A percentile compares a stretch with the other conserved stretches of the same genome.
Evolutionary conservation across 2,888 invertebrate genomes (phyloP).

Genomic region (Dolichopus griseipennis): DNA sequence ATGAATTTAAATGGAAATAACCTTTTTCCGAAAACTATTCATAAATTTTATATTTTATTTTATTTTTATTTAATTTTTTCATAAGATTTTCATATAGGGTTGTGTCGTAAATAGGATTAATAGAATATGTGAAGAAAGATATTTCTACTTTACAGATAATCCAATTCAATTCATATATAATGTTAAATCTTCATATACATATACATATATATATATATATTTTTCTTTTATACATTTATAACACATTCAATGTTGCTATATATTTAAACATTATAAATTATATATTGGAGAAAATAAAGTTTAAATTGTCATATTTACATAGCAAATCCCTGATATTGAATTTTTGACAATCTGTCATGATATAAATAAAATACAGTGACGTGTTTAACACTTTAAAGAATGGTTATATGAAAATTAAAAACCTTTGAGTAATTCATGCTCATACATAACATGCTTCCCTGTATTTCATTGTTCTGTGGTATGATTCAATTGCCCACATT

Average conservation of each 20-base stretch:
- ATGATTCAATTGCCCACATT: too few relatives aligned
- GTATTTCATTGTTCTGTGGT: too few relatives aligned
- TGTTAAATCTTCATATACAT: not conserved
- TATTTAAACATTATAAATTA: too few relatives aligned
- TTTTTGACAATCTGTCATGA: not conserved
- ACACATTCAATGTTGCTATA: too few relatives aligned
- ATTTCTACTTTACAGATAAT: not conserved
- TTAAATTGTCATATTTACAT: not conserved
- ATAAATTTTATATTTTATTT: too few relatives aligned
- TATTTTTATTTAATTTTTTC: not conserved
- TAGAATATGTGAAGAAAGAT: not conserved
- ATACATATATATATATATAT: too few relatives aligned
- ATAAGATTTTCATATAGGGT: not conserved
- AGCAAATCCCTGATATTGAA: not conserved
- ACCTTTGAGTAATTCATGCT: too few relatives aligned
- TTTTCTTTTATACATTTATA: too few relatives aligned
- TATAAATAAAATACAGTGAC: too few relatives aligned
- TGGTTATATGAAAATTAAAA: too few relatives aligned
- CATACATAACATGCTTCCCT: too few relatives aligned
- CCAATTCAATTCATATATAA: not conserved
- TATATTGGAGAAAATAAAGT: not conserved
- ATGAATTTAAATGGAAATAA: not conserved
- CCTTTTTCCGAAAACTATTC: constrained; percentile 3
- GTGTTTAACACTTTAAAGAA: too few relatives aligned
- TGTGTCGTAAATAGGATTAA: not conserved